Conservation (phyloP, 2,113 vertebrate genomes). For the Erinaceus europaeus region DNA sequence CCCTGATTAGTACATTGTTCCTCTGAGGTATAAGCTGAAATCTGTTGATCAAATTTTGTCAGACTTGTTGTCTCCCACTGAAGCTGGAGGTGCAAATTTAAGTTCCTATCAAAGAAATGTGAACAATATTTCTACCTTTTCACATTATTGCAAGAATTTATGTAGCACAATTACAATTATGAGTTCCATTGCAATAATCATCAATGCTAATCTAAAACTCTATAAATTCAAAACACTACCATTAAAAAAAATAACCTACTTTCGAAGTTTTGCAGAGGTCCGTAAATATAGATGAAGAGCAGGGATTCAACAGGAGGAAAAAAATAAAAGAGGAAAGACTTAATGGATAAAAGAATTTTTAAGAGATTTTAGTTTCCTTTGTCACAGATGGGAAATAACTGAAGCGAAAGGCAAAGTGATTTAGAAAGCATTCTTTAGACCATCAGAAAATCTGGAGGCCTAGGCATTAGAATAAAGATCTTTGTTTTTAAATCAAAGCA, state of each 20-base stretch:
- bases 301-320: not conserved
- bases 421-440: not conserved
- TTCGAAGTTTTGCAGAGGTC: not conserved
- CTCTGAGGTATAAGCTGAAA: not conserved
- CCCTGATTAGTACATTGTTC: not conserved
- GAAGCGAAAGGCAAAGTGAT: not conserved
- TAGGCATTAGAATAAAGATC: conserved; percentile 5
- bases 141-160: conserved; percentile 2
- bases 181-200: conserved; percentile 10
- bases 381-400: not conserved
- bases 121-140: not conserved
- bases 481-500: not conserved
- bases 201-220: not conserved
- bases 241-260: not conserved
- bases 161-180: not conserved
- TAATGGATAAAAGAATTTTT: not conserved
- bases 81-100: not conserved
- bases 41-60: not conserved
- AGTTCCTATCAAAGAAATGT: not conserved
- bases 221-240: no score
- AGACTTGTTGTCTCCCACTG: not conserved
- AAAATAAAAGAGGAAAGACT: no score
- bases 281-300: not conserved
- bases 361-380: not conserved
- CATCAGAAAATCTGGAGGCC: no score